Evolutionary conservation across 1,140 invertebrate genomes (phyloP).

Genomic region (Zelostemma sp.): DNA sequence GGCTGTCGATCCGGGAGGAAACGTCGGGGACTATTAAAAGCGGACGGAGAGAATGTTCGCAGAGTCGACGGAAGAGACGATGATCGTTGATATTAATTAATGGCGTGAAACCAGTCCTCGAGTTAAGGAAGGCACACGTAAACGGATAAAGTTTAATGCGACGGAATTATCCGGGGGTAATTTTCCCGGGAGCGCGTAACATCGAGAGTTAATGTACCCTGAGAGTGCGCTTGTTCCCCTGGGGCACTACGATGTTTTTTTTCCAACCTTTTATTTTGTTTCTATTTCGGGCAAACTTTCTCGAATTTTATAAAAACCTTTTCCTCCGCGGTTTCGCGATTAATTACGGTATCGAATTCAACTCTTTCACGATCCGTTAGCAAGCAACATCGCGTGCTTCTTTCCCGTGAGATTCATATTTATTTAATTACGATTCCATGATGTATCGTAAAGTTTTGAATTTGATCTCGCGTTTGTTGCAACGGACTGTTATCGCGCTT

Average conservation of each 20-base stretch:
- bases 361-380: conserved; percentile 31
- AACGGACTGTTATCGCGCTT: conserved; percentile 1
- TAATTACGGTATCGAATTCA: conserved; percentile 33
- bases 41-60: conserved; percentile 1
- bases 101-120: conserved; percentile 52
- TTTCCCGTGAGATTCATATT: conserved; percentile 35
- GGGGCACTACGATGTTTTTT: conserved; percentile 19
- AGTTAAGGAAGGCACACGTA: conserved; percentile 34
- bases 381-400: conserved; percentile 37
- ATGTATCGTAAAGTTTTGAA: conserved; percentile 37
- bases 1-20: neutral
- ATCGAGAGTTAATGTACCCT: conserved; percentile 50
- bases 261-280: no score
- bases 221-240: conserved; percentile 37
- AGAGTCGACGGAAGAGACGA: conserved; percentile 28
- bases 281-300: no score
- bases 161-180: conserved; percentile 50
- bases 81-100: conserved; percentile 54
- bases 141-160: conserved; percentile 51
- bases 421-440: conserved; percentile 45
- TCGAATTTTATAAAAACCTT: no score
- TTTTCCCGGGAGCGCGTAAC: conserved; percentile 44
- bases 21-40: conserved; percentile 10
- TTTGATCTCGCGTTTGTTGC: conserved; percentile 35
- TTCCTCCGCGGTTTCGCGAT: no score